Percentiles rank a stretch among this genome's conserved stretches.
phyloP scores from a whole-genome alignment of 2,888 invertebrate species.

The Phymatocera aterrima region DNA sequence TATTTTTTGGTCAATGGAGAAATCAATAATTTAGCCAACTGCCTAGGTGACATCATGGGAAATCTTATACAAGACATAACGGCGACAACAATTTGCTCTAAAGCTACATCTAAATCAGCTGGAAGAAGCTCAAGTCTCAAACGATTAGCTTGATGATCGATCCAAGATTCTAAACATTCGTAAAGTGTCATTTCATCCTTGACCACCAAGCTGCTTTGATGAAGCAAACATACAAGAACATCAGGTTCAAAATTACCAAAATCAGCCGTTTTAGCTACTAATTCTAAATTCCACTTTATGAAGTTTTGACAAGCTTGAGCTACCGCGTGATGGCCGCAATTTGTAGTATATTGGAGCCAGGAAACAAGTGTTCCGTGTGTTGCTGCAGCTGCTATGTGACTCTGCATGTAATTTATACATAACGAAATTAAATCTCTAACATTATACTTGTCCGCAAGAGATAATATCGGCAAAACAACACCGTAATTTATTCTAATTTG shows the following conservation, averaged over 20 bases:
- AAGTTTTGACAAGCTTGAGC: slow-evolving; percentile 88
- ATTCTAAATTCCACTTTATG: slow-evolving; percentile 93
- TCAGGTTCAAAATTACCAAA: slow-evolving; percentile 90
- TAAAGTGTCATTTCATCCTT: slow-evolving; percentile 92
- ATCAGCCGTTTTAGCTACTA: slow-evolving; percentile 86
- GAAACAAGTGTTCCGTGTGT: slow-evolving; percentile 88
- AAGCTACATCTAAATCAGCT: slow-evolving; percentile 78
- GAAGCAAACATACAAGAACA: slow-evolving; percentile 84
- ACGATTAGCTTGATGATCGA: slow-evolving; percentile 82
- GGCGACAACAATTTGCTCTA: slow-evolving; percentile 83
- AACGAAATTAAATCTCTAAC: slow-evolving; percentile 91
- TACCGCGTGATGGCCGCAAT: slow-evolving; percentile 86
- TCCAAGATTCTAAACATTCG: slow-evolving; percentile 86
- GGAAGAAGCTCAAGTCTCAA: slow-evolving; percentile 71
- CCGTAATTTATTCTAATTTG: slow-evolving; percentile 90
- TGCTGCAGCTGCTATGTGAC: slow-evolving; percentile 90
- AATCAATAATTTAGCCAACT: slow-evolving; percentile 88
- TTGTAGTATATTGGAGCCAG: slow-evolving; percentile 94
- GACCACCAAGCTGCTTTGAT: slow-evolving; percentile 92
- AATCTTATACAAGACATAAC: slow-evolving; percentile 89
- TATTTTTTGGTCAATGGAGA: slow-evolving; percentile 87
- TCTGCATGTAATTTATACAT: slow-evolving; percentile 92
- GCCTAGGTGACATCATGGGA: slow-evolving; percentile 95
- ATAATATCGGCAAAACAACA: slow-evolving; percentile 91
- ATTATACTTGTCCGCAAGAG: slow-evolving; percentile 96